Evolutionary conservation across 2,888 invertebrate genomes (phyloP).

Genomic region (Orchesella flavescens): DNA sequence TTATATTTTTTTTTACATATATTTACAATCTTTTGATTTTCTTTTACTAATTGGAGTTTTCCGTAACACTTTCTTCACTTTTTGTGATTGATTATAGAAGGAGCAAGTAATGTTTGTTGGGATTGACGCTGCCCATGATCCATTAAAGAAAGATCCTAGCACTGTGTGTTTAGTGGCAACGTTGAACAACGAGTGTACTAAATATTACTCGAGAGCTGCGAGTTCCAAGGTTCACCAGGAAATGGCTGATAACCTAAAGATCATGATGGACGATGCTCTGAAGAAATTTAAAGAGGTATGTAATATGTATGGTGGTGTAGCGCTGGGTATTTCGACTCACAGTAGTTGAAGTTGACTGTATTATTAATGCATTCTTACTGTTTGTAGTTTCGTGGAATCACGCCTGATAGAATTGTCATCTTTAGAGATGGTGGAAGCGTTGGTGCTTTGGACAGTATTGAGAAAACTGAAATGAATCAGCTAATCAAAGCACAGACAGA

Average conservation of each 20-base stretch:
- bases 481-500: constrained; percentile 78
- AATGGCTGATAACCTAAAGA: constrained; percentile 4
- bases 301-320: too few relatives aligned
- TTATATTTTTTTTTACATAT: too few relatives aligned
- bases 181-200: constrained; percentile 82
- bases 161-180: constrained; percentile 87
- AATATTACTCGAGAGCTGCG: constrained; percentile 81
- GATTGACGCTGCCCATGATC: constrained; percentile 90
- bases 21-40: too few relatives aligned
- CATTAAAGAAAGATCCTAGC: constrained; percentile 78
- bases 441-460: constrained; percentile 83
- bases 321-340: too few relatives aligned
- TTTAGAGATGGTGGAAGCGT: constrained; percentile 96
- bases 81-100: too few relatives aligned
- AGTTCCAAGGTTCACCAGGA: constrained; percentile 63
- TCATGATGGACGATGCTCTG: constrained; percentile 78
- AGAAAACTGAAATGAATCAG: constrained; percentile 86
- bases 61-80: too few relatives aligned
- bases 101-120: constrained; percentile 86
- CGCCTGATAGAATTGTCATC: constrained; percentile 87
- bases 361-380: background rate
- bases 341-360: too few relatives aligned
- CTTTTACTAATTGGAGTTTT: too few relatives aligned
- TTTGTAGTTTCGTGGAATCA: constrained; percentile 77
- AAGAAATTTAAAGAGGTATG: background rate